Evolutionary conservation across 2,888 invertebrate species (phyloP).

Genomic region (Heliconius ismenius): DNA sequence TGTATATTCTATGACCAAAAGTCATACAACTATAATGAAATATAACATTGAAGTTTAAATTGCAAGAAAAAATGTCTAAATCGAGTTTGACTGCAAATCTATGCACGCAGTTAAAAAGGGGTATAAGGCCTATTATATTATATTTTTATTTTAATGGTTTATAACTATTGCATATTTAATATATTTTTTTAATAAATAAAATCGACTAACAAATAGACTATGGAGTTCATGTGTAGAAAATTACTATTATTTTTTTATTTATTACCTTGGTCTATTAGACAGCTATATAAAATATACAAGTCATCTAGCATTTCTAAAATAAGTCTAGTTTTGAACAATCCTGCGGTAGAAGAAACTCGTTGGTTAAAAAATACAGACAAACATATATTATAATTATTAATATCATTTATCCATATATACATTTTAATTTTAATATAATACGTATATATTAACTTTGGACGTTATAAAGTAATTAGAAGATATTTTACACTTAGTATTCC

Average conservation of each 20-base stretch:
- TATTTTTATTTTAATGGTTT: too few relatives aligned
- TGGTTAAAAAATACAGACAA: slow-evolving; percentile 11
- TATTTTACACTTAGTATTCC: neutral
- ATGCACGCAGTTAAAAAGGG: neutral
- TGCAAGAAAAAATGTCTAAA: neutral
- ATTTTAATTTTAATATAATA: neutral
- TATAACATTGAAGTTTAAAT: neutral
- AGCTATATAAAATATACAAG: slow-evolving; percentile 3
- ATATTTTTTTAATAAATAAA: neutral
- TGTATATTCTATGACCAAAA: neutral
- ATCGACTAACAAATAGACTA: neutral
- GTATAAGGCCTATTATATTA: too few relatives aligned
- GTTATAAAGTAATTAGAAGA: neutral
- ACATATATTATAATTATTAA: slow-evolving; percentile 1
- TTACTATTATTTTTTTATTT: neutral
- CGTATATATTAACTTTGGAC: neutral
- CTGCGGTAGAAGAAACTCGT: slow-evolving; percentile 32
- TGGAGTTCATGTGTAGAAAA: neutral
- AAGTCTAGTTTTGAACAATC: slow-evolving; percentile 11
- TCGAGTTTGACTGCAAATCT: neutral
- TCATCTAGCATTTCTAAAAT: slow-evolving; percentile 8
- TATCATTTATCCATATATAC: neutral
- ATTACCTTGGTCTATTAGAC: neutral
- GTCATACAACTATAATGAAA: neutral
- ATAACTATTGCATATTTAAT: neutral